Conservation (phyloP, 2,888 invertebrate genomes). For the Eutolmus rufibarbis region DNA sequence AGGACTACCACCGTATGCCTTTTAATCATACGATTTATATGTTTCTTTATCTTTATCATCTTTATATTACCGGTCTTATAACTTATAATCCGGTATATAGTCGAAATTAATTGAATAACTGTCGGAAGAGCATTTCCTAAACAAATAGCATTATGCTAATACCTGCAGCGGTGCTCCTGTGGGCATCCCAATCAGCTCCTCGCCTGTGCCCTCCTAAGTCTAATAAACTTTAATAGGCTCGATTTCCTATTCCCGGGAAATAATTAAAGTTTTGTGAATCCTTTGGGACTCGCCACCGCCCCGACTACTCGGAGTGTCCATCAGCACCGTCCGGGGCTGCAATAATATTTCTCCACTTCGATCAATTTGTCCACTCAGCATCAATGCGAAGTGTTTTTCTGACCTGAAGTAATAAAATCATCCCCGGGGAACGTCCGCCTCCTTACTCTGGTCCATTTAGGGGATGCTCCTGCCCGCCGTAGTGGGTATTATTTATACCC, state of each 20-base stretch:
- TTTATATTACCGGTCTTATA: neutral
- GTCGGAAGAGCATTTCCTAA: neutral
- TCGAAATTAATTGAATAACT: neutral
- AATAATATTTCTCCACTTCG: constrained; percentile 47
- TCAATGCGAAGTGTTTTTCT: constrained; percentile 48
- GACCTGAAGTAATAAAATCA: constrained; percentile 49
- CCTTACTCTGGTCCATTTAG: constrained; percentile 38
- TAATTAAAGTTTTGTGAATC: constrained; percentile 49
- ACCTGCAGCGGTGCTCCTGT: neutral
- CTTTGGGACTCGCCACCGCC: constrained; percentile 42
- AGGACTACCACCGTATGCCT: too few relatives aligned
- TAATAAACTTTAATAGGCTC: constrained; percentile 46
- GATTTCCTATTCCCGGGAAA: constrained; percentile 44
- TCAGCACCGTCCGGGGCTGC: constrained; percentile 27
- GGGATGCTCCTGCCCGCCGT: constrained; percentile 39
- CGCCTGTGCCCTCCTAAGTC: neutral
- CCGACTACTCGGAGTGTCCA: neutral
- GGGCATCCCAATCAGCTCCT: neutral
- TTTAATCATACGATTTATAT: neutral
- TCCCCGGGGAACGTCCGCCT: constrained; percentile 46
- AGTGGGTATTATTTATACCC: constrained; percentile 45
- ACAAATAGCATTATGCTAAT: neutral
- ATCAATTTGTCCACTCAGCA: constrained; percentile 50
- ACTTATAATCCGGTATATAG: neutral
- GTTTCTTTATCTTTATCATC: too few relatives aligned